phyloP scores from a whole-genome alignment of 1,140 invertebrate species.

The Sitophilus oryzae region DNA sequence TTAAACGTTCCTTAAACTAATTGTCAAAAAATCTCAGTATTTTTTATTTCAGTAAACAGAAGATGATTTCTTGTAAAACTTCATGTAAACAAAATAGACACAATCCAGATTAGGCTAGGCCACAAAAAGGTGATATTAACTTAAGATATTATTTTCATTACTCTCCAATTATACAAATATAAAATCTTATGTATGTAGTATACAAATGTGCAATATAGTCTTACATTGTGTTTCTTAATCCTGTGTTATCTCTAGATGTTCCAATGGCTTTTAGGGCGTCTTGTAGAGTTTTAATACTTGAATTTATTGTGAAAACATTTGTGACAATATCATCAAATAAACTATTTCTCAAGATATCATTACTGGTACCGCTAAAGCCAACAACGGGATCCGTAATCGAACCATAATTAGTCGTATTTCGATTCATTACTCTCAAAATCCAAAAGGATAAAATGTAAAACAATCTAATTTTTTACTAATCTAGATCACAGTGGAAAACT shows the following conservation, averaged over 20 bases:
- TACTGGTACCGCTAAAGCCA: slow-evolving; percentile 55
- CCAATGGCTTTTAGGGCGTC: slow-evolving; percentile 70
- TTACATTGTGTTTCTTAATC: slow-evolving; percentile 61
- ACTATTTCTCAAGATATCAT: slow-evolving; percentile 55
- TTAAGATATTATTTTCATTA: not conserved
- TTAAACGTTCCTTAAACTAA: too few species aligned
- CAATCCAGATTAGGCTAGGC: too few species aligned
- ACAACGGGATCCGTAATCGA: slow-evolving; percentile 36
- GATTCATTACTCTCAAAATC: slow-evolving; percentile 12
- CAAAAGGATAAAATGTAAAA: too few species aligned
- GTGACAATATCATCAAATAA: slow-evolving; percentile 69
- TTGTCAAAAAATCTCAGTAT: too few species aligned
- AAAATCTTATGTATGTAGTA: not conserved
- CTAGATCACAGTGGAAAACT: too few species aligned
- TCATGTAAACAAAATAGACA: too few species aligned
- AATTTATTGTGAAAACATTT: slow-evolving; percentile 72
- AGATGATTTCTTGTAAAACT: too few species aligned
- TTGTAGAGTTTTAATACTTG: slow-evolving; percentile 63
- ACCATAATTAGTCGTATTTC: slow-evolving; percentile 35
- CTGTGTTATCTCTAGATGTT: slow-evolving; percentile 64
- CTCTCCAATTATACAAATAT: not conserved
- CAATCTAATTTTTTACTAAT: too few species aligned
- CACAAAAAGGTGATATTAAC: too few species aligned
- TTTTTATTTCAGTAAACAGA: too few species aligned
- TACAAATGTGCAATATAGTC: slow-evolving; percentile 25